These are phyloP conservation scores for Orbicella faveolata DNA, from an alignment of 64 coral and sea anemone species.

Conservation along the genomic window DNA sequence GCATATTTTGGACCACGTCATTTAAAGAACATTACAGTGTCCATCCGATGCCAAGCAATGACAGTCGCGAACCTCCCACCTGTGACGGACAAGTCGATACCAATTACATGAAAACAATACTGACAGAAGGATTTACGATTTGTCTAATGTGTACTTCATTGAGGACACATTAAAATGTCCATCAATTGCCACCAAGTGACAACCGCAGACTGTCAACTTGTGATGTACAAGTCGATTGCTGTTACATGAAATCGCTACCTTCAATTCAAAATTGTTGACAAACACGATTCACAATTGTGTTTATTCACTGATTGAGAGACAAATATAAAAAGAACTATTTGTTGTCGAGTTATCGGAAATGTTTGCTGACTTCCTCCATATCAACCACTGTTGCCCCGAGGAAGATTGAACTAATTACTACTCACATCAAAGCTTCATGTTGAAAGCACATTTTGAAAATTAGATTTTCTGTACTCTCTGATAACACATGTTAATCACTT, in stretches of 20 bases:
- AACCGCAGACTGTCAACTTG: not conserved
- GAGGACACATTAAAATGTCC: conserved; percentile 13
- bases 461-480: not conserved
- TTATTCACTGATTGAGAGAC: not conserved
- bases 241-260: not conserved
- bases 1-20: not conserved
- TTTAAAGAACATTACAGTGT: not conserved
- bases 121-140: not conserved
- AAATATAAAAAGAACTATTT: not conserved
- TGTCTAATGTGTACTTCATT: not conserved
- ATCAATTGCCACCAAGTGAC: not conserved
- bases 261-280: not conserved
- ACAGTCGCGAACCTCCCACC: not conserved
- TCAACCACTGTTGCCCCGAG: not conserved
- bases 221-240: not conserved
- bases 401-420: not conserved
- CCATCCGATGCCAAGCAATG: not conserved
- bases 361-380: not conserved
- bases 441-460: conserved; percentile 1
- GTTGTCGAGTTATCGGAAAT: not conserved
- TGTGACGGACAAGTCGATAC: not conserved
- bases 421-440: not conserved
- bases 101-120: conserved; percentile 15
- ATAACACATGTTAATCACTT: not conserved
- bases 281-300: not conserved